Evolutionary conservation across 2,113 vertebrate genomes (phyloP).

Genomic region (Elanoides forficatus): DNA sequence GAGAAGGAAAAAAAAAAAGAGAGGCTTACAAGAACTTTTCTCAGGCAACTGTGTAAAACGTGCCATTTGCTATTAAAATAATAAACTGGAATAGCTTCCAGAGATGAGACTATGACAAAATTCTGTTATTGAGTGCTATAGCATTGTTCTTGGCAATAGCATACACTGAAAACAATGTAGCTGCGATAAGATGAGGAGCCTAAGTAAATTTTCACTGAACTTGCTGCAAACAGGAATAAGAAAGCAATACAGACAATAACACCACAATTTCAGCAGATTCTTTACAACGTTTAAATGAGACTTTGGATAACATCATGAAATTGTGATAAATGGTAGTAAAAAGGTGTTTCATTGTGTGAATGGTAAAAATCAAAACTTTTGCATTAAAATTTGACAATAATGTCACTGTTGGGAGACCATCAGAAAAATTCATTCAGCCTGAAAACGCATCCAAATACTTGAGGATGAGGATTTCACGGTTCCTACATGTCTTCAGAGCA

Average conservation of each 20-base stretch:
- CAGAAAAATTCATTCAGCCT: neutral
- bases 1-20: neutral
- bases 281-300: neutral
- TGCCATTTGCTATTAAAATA: neutral
- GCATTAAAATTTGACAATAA: neutral
- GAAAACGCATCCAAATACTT: neutral
- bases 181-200: neutral
- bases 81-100: neutral
- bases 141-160: neutral
- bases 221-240: neutral
- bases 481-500: neutral
- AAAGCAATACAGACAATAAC: neutral
- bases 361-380: neutral
- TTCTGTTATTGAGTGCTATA: neutral
- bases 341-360: neutral
- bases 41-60: neutral
- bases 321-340: neutral
- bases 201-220: neutral
- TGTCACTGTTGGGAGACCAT: neutral
- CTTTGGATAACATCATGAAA: neutral
- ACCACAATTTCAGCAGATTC: neutral
- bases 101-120: slow-evolving; percentile 4
- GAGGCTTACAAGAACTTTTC: neutral
- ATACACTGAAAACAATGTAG: neutral
- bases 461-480: neutral